These are phyloP conservation scores for Spodoptera exigua DNA, from an alignment of 2,888 invertebrate species.

Conservation along the genomic window DNA sequence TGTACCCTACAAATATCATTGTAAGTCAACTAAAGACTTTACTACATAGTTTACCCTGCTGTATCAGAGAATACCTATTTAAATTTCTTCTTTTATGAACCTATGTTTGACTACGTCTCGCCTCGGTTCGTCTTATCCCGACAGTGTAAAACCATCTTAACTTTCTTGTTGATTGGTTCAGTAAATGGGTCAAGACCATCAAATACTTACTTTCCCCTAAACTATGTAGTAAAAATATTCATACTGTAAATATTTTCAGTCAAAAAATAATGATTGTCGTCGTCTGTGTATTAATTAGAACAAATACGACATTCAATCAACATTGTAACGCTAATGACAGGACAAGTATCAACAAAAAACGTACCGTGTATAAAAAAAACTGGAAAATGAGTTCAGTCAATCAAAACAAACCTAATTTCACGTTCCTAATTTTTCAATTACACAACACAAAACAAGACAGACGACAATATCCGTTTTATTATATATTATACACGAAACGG, in stretches of 20 bases:
- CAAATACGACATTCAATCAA: too few species aligned
- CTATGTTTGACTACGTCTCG: too few species aligned
- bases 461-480: conserved; percentile 58
- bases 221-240: conserved; percentile 1
- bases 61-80: too few species aligned
- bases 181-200: conserved; percentile 3
- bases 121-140: too few species aligned
- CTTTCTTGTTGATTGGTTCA: background rate
- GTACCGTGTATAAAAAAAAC: background rate
- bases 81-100: too few species aligned
- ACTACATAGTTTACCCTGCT: too few species aligned
- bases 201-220: background rate
- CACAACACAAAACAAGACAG: conserved; percentile 49
- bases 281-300: background rate
- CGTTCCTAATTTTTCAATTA: conserved; percentile 49
- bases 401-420: conserved; percentile 34
- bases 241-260: background rate
- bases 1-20: too few species aligned
- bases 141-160: too few species aligned
- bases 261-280: background rate
- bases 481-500: conserved; percentile 60
- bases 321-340: too few species aligned
- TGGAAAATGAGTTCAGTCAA: conserved; percentile 7
- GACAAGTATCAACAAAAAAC: background rate
- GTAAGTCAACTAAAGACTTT: too few species aligned